Percentiles rank a stretch among this genome's conserved stretches.
Conservation (phyloP, 1,140 invertebrate genomes). For the Tetraneura akinire region DNA sequence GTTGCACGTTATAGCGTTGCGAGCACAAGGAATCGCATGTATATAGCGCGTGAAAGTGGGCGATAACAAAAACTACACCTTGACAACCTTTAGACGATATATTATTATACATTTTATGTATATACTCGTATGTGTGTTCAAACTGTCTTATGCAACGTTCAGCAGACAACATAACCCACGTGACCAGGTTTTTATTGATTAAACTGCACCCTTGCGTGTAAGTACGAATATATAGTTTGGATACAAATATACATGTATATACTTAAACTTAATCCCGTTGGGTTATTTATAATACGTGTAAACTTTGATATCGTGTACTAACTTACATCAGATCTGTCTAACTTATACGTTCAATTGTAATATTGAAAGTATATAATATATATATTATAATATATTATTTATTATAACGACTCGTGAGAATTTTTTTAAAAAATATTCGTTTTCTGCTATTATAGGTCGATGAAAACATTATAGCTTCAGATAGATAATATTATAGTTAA, state of each 20-base stretch:
- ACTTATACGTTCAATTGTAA: too few species aligned
- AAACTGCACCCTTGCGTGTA: background rate
- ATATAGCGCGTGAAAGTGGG: constrained; percentile 37
- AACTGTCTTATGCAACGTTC: constrained; percentile 13
- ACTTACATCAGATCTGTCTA: too few species aligned
- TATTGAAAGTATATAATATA: too few species aligned
- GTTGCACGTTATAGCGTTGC: background rate
- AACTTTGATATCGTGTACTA: too few species aligned
- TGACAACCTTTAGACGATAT: constrained; percentile 11
- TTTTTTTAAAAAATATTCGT: too few species aligned
- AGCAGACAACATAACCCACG: constrained; percentile 24
- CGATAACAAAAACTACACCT: constrained; percentile 23
- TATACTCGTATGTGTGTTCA: background rate
- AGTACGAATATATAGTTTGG: background rate
- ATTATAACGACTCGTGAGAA: too few species aligned
- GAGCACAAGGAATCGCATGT: background rate
- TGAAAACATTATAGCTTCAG: too few species aligned
- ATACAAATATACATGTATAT: background rate
- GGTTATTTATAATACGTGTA: background rate
- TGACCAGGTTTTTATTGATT: background rate
- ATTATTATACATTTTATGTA: too few species aligned
- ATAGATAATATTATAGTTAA: too few species aligned
- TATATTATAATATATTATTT: too few species aligned
- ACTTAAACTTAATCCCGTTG: background rate
- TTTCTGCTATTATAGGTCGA: too few species aligned